These are phyloP conservation scores for Natrix natrix DNA, from an alignment of 2,797 vertebrate species.

Conservation along the genomic window DNA sequence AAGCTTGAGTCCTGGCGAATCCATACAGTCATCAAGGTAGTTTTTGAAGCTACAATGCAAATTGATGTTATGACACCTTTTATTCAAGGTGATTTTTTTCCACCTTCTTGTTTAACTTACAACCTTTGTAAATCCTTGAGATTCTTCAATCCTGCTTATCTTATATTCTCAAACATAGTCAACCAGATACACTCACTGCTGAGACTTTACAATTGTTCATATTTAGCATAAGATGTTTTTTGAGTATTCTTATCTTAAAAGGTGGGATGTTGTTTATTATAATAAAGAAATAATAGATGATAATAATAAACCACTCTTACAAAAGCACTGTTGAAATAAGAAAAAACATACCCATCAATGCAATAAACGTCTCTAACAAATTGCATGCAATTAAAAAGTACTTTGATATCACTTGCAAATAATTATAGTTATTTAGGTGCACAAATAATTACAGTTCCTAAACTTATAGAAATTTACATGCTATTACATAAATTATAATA, in stretches of 20 bases:
- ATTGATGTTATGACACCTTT: not conserved
- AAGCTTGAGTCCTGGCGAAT: not conserved
- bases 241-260: not conserved
- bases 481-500: not conserved
- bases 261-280: not conserved
- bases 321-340: not conserved
- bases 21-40: not conserved
- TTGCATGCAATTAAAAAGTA: not conserved
- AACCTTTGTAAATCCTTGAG: not conserved
- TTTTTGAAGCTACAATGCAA: not conserved
- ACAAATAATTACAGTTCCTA: slow-evolving; percentile 17
- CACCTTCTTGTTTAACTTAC: not conserved
- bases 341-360: not conserved
- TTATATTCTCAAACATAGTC: not conserved
- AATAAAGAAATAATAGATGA: not conserved
- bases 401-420: not conserved
- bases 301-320: not conserved
- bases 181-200: not conserved
- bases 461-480: not conserved
- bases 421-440: slow-evolving; percentile 5
- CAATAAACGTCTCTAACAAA: slow-evolving; percentile 15
- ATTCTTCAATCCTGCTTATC: not conserved
- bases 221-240: not conserved
- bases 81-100: not conserved
- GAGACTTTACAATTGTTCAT: not conserved